Evolutionary conservation across 1,140 invertebrate species (phyloP), one percentile per base, ranked within the genome.

Genomic region (Saccostrea echinata): DNA sequence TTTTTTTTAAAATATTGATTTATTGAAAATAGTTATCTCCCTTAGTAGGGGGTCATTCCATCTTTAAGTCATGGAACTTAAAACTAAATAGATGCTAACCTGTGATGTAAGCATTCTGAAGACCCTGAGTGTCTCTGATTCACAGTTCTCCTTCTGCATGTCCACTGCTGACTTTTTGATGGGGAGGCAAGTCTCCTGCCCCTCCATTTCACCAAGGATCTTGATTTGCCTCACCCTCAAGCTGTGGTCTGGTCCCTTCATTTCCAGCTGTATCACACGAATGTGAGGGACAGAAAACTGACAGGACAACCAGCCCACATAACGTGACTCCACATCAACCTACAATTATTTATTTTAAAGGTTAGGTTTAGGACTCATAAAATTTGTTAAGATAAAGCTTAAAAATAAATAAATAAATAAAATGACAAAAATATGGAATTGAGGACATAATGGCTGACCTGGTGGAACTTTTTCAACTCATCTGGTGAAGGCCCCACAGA

Each of bases 101-200:
- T 98, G 97, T 90, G 97, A 97, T 0, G 98, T 99, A 9, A 99
- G 97, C 0, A 98, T 95, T n/a, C 98, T 96, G 94, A 99, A 99
- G 0, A 99, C 98, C 92, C 97, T 96, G 13, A 99, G 95, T 0
- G 98, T 99, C 95, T 99, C 98, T 18, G 97, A 95, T 95, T 99
- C 98, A 92, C 98, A 98, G 93, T 98, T 97, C 84, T 97, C 96
- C 92, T 94, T 93, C 85, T 95, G 95, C 35, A 95, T 92, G 57
- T 93, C 92, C 6, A 93, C 86, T 18, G 94, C 91, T 16, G 91
- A 91, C 87, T 93, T 92, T 85, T 93, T 93, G 76, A 93, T 90
- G 0, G 91, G 91, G 52, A 94, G 84, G 18, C 85, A 82, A 6
- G 90, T 85, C 30, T 88, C 87, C 80, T 94, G 93, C 52, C 92